These are phyloP conservation scores for Andrena flavipes DNA, from an alignment of 2,888 invertebrate species.

Conservation along the genomic window DNA sequence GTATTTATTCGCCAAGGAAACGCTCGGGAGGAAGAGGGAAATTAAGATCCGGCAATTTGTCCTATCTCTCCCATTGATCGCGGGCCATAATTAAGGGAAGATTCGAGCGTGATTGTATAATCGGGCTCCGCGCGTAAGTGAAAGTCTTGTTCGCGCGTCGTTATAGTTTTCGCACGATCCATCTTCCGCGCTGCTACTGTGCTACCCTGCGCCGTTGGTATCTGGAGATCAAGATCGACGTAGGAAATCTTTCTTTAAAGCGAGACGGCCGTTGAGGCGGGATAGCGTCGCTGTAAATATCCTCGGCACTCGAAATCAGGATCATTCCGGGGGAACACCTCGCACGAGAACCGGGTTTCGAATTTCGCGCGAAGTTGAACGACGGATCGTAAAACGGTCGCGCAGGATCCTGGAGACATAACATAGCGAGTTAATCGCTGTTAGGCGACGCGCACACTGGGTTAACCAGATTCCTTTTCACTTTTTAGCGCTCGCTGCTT, in stretches of 20 bases:
- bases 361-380: constrained; percentile 53
- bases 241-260: background rate
- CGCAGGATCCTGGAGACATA: constrained; percentile 62
- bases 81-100: constrained; percentile 52
- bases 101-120: constrained; percentile 51
- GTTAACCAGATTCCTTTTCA: background rate
- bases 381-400: constrained; percentile 61
- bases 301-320: constrained; percentile 27
- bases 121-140: constrained; percentile 30
- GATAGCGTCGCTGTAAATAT: constrained; percentile 18
- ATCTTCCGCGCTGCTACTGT: constrained; percentile 19
- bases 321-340: constrained; percentile 38
- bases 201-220: constrained; percentile 5
- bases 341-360: constrained; percentile 38
- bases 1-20: constrained; percentile 37
- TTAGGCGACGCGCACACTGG: constrained; percentile 45
- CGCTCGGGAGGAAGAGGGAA: constrained; percentile 46
- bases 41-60: constrained; percentile 60
- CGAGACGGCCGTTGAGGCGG: background rate
- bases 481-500: background rate
- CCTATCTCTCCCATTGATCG: constrained; percentile 48
- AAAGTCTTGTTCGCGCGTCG: constrained; percentile 54
- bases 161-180: constrained; percentile 59
- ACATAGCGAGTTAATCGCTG: constrained; percentile 56
- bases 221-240: constrained; percentile 4